Base-by-base conservation (phyloP, 1,140 invertebrate genomes). In the Aphaenogaster floridana region DNA sequence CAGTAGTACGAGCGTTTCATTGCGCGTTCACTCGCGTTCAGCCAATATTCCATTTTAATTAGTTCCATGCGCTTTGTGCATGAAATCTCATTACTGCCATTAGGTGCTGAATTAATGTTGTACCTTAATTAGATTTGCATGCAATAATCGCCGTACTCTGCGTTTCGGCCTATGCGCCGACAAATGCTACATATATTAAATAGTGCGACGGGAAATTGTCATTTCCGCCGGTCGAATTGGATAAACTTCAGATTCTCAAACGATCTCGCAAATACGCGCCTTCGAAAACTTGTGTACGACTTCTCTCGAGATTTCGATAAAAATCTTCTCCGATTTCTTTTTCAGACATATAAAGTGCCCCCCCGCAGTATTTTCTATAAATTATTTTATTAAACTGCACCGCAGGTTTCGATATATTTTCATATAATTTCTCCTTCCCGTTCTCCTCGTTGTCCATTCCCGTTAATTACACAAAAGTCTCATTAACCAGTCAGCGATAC, bases 11-110 rank as follows among this genome's bases (percentile, higher is more conserved):
- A 39, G 2, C 68, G 54, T 84, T 84, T 76, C 80, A 76, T 48
- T 74, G 68, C 80, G 48, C 64, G 28, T 74, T 59, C 69, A 71
- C 21, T 74, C 80, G 54, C 69, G 80, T 50, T 74, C 80, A 84
- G 80, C 80, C 80, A 84, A 84, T 84, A 84, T 84, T 84, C 69
- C 80, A 84, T 84, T 84, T 84, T 84, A 84, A 84, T 84, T 84
- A 84, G 80, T 84, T 84, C 80, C 80, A 84, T 84, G 80, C 69
- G 80, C 80, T 84, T 84, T 84, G 80, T 84, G 80, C 80, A 84
- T 84, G 80, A 84, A 84, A 84, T 84, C 80, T 84, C 80, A 84
- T 84, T 84, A 84, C 69, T 84, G 69, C 80, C 80, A 84, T 84
- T 84, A 84, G 69, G 69, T 74, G 42, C 80, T 63, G 80, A 84